phyloP scores from a whole-genome alignment of 2,888 invertebrate species.

The Lepas anatifera region DNA sequence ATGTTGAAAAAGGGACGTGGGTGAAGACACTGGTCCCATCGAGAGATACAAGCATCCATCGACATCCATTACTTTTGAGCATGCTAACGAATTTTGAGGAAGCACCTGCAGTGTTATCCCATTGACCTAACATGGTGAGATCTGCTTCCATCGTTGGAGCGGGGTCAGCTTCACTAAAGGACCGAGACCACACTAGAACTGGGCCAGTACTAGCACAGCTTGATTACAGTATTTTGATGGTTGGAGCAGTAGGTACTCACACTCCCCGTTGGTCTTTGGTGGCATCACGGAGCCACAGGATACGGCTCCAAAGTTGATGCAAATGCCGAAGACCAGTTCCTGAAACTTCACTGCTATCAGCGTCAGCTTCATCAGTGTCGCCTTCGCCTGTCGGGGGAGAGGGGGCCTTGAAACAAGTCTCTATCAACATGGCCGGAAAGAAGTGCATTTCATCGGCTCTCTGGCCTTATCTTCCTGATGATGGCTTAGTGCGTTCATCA shows the following conservation, averaged over 20 bases:
- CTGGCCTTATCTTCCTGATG: too few relatives aligned
- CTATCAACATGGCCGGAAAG: too few relatives aligned
- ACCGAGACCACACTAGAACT: too few relatives aligned
- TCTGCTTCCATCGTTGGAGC: not conserved
- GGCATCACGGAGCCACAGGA: not conserved
- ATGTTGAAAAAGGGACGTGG: too few relatives aligned
- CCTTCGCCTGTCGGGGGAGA: not conserved
- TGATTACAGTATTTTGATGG: not conserved
- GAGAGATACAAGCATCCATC: too few relatives aligned
- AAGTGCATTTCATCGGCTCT: too few relatives aligned
- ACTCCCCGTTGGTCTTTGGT: not conserved
- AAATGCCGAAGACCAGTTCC: not conserved
- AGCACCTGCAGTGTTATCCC: not conserved
- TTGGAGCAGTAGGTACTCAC: not conserved
- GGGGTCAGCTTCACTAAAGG: not conserved
- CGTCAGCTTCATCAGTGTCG: not conserved
- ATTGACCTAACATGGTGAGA: not conserved
- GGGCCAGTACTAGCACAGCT: not conserved
- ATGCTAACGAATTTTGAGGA: not conserved
- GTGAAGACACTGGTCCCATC: too few relatives aligned
- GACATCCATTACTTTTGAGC: too few relatives aligned
- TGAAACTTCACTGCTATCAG: not conserved
- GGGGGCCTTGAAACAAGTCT: too few relatives aligned
- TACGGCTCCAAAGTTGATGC: not conserved
- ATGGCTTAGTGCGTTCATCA: too few relatives aligned